Conservation (phyloP, 1,140 invertebrate species). For the Thaumatotibia leucotreta region DNA sequence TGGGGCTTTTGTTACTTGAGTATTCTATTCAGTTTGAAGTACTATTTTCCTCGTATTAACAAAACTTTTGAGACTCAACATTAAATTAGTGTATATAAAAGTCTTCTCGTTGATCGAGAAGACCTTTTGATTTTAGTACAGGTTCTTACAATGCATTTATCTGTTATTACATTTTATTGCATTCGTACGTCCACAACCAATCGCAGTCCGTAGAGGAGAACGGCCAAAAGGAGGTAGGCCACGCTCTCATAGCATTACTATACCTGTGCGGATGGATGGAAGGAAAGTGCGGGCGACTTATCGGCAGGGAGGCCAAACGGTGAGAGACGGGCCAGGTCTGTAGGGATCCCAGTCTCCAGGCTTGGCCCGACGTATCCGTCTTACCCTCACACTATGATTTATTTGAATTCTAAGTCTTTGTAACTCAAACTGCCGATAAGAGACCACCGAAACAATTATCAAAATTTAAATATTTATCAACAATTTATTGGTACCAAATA, state of each 20-base stretch:
- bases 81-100: conserved; percentile 56
- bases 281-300: conserved; percentile 31
- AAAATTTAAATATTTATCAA: background rate
- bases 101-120: conserved; percentile 55
- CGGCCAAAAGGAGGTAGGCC: conserved; percentile 72
- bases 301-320: background rate
- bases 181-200: conserved; percentile 75
- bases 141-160: conserved; percentile 73
- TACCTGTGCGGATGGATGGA: conserved; percentile 41
- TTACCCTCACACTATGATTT: background rate
- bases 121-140: conserved; percentile 61
- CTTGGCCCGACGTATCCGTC: background rate
- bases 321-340: background rate
- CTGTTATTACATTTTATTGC: conserved; percentile 76
- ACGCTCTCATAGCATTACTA: conserved; percentile 48
- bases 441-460: background rate
- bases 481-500: conserved; percentile 8
- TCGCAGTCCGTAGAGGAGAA: conserved; percentile 75
- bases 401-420: background rate
- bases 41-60: conserved; percentile 60
- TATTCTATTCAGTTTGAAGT: conserved; percentile 58
- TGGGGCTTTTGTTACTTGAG: conserved; percentile 67
- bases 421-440: background rate
- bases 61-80: conserved; percentile 59
- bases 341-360: background rate